Evolutionary conservation across 1,140 invertebrate species (phyloP).

Genomic region (Protaetia brevitarsis): DNA sequence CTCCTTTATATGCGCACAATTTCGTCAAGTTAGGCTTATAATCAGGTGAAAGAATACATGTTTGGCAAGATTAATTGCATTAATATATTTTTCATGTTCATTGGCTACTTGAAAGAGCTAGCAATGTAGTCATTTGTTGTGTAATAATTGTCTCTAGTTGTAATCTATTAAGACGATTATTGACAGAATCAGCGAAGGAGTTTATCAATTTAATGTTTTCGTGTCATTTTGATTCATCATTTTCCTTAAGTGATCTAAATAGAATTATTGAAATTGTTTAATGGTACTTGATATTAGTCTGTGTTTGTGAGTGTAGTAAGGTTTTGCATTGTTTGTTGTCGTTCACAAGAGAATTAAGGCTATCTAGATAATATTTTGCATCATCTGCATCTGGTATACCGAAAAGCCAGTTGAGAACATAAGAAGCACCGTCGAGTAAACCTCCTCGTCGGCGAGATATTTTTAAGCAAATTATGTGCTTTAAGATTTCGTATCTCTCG

Average conservation of each 20-base stretch:
- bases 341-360: conserved; percentile 28
- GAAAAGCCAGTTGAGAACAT: conserved; percentile 43
- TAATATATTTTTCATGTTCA: not conserved
- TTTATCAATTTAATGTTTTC: too few species aligned
- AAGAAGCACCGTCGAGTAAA: too few species aligned
- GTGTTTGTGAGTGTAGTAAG: conserved; percentile 31
- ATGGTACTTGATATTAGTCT: conserved; percentile 29
- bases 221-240: not conserved
- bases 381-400: conserved; percentile 39
- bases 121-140: not conserved
- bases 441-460: too few species aligned
- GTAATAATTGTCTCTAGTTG: not conserved
- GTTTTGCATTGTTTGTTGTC: conserved; percentile 31
- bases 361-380: conserved; percentile 37
- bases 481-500: not conserved
- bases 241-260: not conserved
- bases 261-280: conserved; percentile 30
- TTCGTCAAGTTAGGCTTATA: not conserved
- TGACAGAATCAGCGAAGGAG: too few species aligned
- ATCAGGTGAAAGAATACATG: not conserved
- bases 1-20: not conserved
- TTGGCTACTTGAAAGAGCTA: not conserved
- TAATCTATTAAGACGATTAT: not conserved
- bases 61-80: not conserved
- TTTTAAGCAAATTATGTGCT: not conserved